Evolutionary conservation across 2,113 vertebrate genomes (phyloP).

Genomic region (Nicator chloris): DNA sequence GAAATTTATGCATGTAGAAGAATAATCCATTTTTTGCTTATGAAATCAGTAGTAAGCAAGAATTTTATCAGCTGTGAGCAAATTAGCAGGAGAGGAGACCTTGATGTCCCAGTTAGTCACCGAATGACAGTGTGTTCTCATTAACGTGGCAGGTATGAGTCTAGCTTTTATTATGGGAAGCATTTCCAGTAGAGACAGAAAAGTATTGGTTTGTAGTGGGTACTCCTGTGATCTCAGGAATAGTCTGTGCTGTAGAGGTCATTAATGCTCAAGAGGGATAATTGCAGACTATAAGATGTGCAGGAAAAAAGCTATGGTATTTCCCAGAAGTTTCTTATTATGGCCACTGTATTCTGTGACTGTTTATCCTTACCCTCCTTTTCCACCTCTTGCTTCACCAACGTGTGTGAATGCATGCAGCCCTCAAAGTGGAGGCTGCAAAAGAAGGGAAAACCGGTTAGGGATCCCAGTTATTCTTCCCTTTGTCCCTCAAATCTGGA

Average conservation of each 20-base stretch:
- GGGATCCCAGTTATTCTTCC: not conserved
- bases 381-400: not conserved
- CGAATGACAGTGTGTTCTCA: not conserved
- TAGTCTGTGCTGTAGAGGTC: not conserved
- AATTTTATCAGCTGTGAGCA: not conserved
- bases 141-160: not conserved
- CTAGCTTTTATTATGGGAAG: not conserved
- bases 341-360: rapidly evolving
- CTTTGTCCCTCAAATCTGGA: not conserved
- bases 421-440: not conserved
- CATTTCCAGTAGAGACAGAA: not conserved
- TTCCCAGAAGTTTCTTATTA: not conserved
- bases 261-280: not conserved
- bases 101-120: conserved; percentile 22
- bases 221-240: not conserved
- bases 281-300: not conserved
- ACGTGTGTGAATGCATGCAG: rapidly evolving
- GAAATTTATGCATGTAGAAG: not conserved
- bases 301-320: not conserved
- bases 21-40: not conserved
- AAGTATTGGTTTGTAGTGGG: not conserved
- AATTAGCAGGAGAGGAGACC: not conserved
- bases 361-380: not conserved
- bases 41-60: not conserved
- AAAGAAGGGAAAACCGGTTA: not conserved